phyloP scores from a whole-genome alignment of 2,888 invertebrate genomes.

The Drosophila ochracea region DNA sequence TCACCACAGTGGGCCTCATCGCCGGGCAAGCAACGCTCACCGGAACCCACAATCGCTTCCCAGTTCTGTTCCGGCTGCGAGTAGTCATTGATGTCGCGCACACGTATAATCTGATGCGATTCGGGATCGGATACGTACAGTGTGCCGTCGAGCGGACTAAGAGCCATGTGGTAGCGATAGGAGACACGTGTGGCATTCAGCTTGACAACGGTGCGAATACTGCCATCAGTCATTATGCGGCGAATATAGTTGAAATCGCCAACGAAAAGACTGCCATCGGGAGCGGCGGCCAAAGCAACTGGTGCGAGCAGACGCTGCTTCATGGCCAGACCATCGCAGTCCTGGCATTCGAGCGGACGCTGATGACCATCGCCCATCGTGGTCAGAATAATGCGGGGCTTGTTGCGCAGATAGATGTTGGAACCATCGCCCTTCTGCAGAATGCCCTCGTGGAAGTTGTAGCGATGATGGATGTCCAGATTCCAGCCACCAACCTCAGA shows the following conservation, averaged over 20 bases:
- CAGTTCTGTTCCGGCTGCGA: conserved; percentile 95
- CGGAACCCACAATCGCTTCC: conserved; percentile 97
- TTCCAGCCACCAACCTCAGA: conserved; percentile 99
- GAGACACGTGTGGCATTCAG: conserved; percentile 95
- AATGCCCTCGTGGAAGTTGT: conserved; percentile 99
- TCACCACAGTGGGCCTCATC: conserved; percentile 98
- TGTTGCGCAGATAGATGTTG: conserved; percentile 96
- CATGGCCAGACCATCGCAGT: conserved; percentile 92
- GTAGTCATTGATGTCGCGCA: conserved; percentile 92
- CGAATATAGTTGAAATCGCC: conserved; percentile 98
- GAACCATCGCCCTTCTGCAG: conserved; percentile 99
- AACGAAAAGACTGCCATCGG: conserved; percentile 97
- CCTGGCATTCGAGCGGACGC: conserved; percentile 92
- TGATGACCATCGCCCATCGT: conserved; percentile 97
- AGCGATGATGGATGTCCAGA: conserved; percentile 98
- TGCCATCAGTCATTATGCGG: conserved; percentile 93
- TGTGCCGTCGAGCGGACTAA: conserved; percentile 96
- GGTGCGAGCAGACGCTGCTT: conserved; percentile 95
- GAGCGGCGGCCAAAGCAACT: conserved; percentile 95
- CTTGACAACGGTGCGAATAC: conserved; percentile 85
- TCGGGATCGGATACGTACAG: conserved; percentile 98
- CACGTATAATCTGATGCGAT: conserved; percentile 96
- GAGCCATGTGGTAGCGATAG: conserved; percentile 98
- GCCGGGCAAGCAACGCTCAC: conserved; percentile 96
- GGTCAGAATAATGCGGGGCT: conserved; percentile 95